These are phyloP conservation scores for Salarias fasciatus DNA, from an alignment of 2,797 vertebrate genomes.

Conservation along the genomic window DNA sequence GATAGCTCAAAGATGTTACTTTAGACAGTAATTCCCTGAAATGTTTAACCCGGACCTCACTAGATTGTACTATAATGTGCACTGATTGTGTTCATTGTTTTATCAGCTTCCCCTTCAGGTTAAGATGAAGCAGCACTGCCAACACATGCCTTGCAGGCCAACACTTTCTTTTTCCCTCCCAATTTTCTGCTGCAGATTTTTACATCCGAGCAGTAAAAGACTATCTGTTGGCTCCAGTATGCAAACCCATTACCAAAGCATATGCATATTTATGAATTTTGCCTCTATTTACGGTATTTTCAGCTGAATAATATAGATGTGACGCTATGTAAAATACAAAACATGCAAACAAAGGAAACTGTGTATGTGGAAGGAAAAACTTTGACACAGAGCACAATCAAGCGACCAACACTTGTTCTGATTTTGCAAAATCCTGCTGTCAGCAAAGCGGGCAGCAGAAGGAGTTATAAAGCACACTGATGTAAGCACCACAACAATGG, in stretches of 20 bases:
- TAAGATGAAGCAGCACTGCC: neutral
- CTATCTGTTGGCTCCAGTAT: neutral
- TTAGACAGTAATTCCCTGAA: neutral
- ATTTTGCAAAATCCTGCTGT: constrained; percentile 30
- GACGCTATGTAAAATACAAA: constrained; percentile 14
- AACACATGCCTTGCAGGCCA: neutral
- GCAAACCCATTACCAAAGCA: constrained; percentile 11
- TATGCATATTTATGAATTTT: constrained; percentile 28
- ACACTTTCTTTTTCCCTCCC: neutral
- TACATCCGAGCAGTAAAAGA: neutral
- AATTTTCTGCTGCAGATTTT: constrained; percentile 6
- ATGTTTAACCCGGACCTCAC: neutral
- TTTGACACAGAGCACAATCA: constrained; percentile 26
- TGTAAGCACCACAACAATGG: constrained; percentile 20
- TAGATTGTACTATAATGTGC: neutral
- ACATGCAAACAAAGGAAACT: constrained; percentile 41
- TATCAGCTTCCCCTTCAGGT: neutral
- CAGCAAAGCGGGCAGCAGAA: constrained; percentile 33
- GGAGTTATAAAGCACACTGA: constrained; percentile 28
- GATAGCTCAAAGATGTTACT: neutral
- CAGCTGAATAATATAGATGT: constrained; percentile 25
- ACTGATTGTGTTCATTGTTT: neutral
- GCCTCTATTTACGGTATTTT: constrained; percentile 18
- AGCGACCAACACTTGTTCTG: constrained; percentile 14
- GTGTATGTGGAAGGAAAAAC: constrained; percentile 15